Conservation (phyloP, 2,113 vertebrate genomes). For the Cariama cristata region DNA sequence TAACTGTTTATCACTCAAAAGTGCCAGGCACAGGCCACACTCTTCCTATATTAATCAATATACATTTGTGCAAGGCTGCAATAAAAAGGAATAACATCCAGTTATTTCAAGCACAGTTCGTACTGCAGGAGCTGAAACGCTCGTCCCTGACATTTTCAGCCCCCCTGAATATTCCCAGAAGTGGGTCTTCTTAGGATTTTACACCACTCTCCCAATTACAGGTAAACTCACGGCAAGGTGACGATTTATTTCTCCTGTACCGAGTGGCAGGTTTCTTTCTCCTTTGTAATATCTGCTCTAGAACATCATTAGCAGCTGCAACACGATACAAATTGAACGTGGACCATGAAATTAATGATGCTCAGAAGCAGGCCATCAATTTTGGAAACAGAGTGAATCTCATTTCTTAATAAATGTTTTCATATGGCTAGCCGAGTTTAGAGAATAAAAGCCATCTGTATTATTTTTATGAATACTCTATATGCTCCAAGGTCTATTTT, state of each 20-base stretch:
- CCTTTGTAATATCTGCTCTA: neutral
- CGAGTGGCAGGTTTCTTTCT: neutral
- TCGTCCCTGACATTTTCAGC: neutral
- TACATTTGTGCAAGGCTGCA: neutral
- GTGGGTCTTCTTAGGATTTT: neutral
- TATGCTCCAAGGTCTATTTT: neutral
- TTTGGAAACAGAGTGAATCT: neutral
- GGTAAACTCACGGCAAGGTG: neutral
- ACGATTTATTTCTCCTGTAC: neutral
- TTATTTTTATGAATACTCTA: neutral
- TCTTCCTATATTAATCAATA: constrained; percentile 31
- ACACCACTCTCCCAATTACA: neutral
- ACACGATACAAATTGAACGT: neutral
- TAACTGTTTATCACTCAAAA: constrained; percentile 48
- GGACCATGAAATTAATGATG: neutral
- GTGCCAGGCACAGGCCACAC: neutral
- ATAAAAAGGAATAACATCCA: neutral
- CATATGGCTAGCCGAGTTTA: neutral
- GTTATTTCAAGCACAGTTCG: neutral
- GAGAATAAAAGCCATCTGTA: neutral
- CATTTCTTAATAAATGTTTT: neutral
- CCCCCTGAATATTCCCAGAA: neutral
- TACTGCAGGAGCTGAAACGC: neutral
- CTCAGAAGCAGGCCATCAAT: neutral
- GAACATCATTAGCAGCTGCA: constrained; percentile 7